Percentiles rank a stretch among this genome's conserved stretches.
phyloP scores from a whole-genome alignment of 2,888 invertebrate genomes.

The Aphrophora alni region DNA sequence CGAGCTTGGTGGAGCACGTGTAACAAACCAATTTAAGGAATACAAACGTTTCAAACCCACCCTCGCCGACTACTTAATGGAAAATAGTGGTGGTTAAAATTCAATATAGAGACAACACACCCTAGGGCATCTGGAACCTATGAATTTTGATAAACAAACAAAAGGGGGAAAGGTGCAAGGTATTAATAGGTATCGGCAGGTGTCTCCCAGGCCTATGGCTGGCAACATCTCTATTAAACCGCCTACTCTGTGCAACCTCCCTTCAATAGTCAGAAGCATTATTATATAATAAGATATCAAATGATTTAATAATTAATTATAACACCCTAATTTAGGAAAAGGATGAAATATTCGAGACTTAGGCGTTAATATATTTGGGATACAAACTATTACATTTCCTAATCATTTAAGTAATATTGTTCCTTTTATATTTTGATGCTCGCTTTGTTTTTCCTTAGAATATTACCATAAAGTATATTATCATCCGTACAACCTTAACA shows the following conservation, averaged over 20 bases:
- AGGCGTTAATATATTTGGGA: no score
- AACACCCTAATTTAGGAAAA: not conserved
- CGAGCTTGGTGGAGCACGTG: not conserved
- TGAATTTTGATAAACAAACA: not conserved
- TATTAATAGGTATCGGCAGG: not conserved
- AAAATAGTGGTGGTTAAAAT: not conserved
- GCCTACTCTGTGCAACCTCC: not conserved
- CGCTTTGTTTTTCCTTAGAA: no score
- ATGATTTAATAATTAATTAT: not conserved
- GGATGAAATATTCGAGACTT: no score
- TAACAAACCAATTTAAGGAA: not conserved
- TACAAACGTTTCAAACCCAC: not conserved
- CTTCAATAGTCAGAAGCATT: not conserved
- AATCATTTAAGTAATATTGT: no score
- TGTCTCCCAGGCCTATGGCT: not conserved
- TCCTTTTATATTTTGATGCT: no score
- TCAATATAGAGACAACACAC: not conserved
- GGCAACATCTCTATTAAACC: not conserved
- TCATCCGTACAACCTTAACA: no score
- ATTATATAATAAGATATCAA: not conserved
- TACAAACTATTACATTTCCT: no score
- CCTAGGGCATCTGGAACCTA: not conserved
- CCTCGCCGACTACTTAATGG: not conserved
- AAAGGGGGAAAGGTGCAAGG: not conserved
- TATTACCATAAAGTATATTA: no score